Conservation (phyloP, 92 coral and sea anemone genomes). For the Galaxea fascicularis region DNA sequence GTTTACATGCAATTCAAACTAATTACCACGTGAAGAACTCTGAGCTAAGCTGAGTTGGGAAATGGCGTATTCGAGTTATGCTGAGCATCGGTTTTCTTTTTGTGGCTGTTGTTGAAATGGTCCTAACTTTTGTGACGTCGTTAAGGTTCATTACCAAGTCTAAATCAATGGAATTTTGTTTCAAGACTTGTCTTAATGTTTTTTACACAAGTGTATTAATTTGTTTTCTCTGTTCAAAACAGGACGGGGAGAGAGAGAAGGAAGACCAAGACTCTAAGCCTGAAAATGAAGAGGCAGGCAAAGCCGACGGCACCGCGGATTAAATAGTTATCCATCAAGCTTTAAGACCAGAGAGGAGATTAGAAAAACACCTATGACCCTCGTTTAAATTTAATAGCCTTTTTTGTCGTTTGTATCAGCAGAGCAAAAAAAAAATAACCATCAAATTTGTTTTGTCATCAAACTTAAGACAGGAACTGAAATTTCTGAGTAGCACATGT, state of each 20-base stretch:
- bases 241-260: slow-evolving; percentile 46
- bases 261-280: slow-evolving; percentile 39
- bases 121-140: too few relatives aligned
- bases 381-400: slow-evolving; percentile 38
- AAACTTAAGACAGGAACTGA: slow-evolving; percentile 23
- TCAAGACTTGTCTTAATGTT: too few relatives aligned
- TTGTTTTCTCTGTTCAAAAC: slow-evolving; percentile 15
- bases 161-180: too few relatives aligned
- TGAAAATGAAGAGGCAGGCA: slow-evolving; percentile 24
- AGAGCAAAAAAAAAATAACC: neutral
- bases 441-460: slow-evolving; percentile 45
- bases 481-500: slow-evolving; percentile 26
- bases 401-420: slow-evolving; percentile 31
- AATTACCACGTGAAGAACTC: too few relatives aligned
- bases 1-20: too few relatives aligned
- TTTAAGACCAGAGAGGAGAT: slow-evolving; percentile 21
- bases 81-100: too few relatives aligned
- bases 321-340: slow-evolving; percentile 27
- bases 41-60: too few relatives aligned
- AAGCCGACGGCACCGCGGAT: slow-evolving; percentile 49
- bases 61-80: too few relatives aligned
- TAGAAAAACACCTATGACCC: slow-evolving; percentile 59
- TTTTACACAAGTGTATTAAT: neutral
- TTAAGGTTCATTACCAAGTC: too few relatives aligned
- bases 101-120: too few relatives aligned